These are phyloP conservation scores for Drosophila varians DNA, from an alignment of 1,140 invertebrate genomes.

Conservation along the genomic window DNA sequence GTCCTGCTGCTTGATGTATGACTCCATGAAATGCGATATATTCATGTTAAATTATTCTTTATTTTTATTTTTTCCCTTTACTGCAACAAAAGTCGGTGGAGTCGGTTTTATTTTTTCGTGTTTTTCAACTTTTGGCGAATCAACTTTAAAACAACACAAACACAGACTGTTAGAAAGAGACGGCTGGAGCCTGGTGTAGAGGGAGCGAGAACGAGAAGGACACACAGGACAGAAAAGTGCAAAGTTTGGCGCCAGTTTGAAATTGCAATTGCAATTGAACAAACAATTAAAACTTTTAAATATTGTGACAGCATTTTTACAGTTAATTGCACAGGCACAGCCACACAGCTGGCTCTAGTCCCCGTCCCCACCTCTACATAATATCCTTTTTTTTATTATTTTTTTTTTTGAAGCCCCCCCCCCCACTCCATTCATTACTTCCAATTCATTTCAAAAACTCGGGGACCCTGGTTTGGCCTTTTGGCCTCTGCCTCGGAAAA, in stretches of 20 bases:
- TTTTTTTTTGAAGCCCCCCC: neutral
- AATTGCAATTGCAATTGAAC: conserved; percentile 69
- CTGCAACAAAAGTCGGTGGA: conserved; percentile 37
- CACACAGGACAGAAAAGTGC: conserved; percentile 19
- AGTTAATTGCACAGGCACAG: conserved; percentile 69
- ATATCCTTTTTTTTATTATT: conserved; percentile 2
- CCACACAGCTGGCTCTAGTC: conserved; percentile 26
- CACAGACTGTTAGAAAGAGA: neutral
- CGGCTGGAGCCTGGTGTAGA: neutral
- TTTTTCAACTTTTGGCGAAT: neutral
- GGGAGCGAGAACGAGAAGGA: neutral
- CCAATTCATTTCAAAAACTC: conserved; percentile 60
- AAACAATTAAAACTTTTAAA: conserved; percentile 82
- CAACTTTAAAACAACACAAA: conserved; percentile 12
- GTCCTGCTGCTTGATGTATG: conserved; percentile 70
- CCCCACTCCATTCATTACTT: conserved; percentile 71
- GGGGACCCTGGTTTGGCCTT: conserved; percentile 16
- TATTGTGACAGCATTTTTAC: conserved; percentile 79
- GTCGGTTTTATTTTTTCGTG: conserved; percentile 8
- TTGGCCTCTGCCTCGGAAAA: conserved; percentile 29
- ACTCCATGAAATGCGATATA: conserved; percentile 82
- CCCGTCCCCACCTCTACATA: neutral
- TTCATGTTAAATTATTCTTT: conserved; percentile 78
- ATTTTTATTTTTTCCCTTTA: neutral
- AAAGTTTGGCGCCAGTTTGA: conserved; percentile 47